A percentile compares a stretch with the other conserved stretches of the same genome.
Evolutionary conservation across 2,888 invertebrate species (phyloP).

Genomic region (Calliopum simillimum): DNA sequence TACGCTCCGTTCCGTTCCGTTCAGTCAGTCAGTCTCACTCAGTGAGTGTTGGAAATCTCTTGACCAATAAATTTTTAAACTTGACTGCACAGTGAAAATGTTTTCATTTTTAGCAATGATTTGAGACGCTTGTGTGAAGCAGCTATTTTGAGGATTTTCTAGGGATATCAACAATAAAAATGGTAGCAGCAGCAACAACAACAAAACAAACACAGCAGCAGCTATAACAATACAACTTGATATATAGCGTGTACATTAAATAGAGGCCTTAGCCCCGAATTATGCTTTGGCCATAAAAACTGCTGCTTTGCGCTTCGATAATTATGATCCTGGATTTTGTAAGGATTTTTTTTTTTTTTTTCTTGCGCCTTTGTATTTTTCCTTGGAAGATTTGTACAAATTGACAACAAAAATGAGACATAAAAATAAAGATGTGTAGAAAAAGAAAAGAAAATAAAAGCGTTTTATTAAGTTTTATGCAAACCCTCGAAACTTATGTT

Average conservation of each 20-base stretch:
- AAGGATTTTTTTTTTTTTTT: no score
- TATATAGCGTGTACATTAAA: no score
- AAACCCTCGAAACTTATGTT: no score
- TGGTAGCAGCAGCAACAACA: not conserved
- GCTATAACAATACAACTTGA: not conserved
- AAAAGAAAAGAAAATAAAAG: not conserved
- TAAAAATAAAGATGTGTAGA: not conserved
- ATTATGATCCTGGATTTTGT: no score
- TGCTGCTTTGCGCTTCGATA: no score
- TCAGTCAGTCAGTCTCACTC: no score
- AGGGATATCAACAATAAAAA: not conserved
- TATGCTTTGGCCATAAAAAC: no score
- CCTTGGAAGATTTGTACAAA: not conserved
- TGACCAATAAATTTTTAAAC: conserved; percentile 23
- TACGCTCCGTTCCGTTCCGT: no score
- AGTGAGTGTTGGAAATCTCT: no score
- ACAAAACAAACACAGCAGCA: not conserved
- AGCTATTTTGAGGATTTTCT: conserved; percentile 15
- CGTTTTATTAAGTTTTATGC: no score
- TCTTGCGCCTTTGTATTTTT: not conserved
- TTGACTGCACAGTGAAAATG: conserved; percentile 23
- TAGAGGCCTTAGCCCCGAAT: no score
- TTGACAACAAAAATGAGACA: not conserved
- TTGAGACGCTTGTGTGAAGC: conserved; percentile 19
- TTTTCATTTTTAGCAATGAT: conserved; percentile 5